Conservation (phyloP, 2,797 vertebrate genomes). For the Heterohyrax brucei region DNA sequence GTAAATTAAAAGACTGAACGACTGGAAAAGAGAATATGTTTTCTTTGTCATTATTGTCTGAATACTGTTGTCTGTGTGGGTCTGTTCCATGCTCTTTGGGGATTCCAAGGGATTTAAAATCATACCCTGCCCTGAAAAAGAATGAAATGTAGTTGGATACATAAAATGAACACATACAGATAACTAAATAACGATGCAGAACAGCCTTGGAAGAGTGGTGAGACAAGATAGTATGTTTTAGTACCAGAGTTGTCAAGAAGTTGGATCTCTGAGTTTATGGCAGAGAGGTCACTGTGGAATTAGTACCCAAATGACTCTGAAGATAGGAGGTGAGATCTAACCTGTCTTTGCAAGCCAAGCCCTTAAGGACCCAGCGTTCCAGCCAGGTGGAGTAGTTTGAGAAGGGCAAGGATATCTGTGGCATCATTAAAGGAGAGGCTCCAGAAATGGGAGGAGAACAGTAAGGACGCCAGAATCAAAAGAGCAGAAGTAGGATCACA, state of each 20-base stretch:
- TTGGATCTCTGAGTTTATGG: background rate
- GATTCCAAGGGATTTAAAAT: constrained; percentile 58
- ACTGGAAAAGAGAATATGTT: background rate
- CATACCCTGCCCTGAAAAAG: constrained; percentile 2
- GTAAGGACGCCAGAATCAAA: background rate
- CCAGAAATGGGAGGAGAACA: background rate
- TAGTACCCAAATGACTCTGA: background rate
- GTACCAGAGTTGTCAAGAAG: background rate
- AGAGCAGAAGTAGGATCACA: background rate
- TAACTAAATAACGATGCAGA: background rate
- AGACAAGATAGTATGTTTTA: background rate
- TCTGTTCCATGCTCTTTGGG: constrained; percentile 28
- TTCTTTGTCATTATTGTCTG: constrained; percentile 11
- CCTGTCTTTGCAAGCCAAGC: background rate
- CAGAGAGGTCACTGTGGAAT: background rate
- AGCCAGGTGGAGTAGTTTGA: fast-evolving
- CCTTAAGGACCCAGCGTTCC: background rate
- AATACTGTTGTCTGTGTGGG: background rate
- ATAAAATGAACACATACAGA: background rate
- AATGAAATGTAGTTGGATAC: background rate
- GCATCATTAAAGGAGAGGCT: no score
- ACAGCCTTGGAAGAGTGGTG: background rate
- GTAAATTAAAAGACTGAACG: constrained; percentile 6
- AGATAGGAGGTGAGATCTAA: background rate
- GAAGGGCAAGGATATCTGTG: background rate